Base-by-base conservation (phyloP, 2,888 invertebrate species). In the Drosophila meridiana region DNA sequence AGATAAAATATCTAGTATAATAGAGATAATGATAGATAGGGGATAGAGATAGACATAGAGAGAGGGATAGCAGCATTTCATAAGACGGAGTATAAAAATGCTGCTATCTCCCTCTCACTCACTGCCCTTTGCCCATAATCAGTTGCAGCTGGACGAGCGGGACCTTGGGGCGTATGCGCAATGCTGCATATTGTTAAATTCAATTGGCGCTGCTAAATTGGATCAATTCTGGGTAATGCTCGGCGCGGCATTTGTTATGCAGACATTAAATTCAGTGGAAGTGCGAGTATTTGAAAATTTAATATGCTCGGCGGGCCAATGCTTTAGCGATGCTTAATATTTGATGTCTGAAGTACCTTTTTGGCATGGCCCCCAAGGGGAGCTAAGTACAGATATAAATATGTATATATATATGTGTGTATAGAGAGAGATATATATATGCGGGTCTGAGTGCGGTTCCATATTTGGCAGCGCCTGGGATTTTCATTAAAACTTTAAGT, bases 401-500 rank as follows among this genome's bases (percentile, higher is more conserved):
- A 48, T 28, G 13, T 14, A 14, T 13, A 28, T 20, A 8, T 20
- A 20, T 43, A 26, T 20, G 3, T 26, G 26, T 13, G 6, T 14
- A n/a, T 3, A 6, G n/a, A 26, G n/a, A 42, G 13, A 36, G 28
- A 13, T 48, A 36, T 57, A n/a, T 66, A 47, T 43, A 47, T 38
- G 5, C 34, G 45, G 32, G 36, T 36, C 11, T 56, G 45, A 47
- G 14, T 68, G 59, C 34, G 56, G 47, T 28, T 66, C n/a, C 48
- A 60, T 78, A 64, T 77, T 66, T 71, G 76, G 55, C 50, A 43
- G 55, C 52, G 68, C 64, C 48, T 56, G 69, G 75, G 68, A 80
- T 74, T 89, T 89, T 89, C 90, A 85, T 89, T 85, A 89, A 84
- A 87, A 80, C 85, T 89, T 89, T 76, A 85, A 85, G 90, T 85